Evolutionary conservation across 2,113 vertebrate species (phyloP).

Genomic region (Nicator chloris): DNA sequence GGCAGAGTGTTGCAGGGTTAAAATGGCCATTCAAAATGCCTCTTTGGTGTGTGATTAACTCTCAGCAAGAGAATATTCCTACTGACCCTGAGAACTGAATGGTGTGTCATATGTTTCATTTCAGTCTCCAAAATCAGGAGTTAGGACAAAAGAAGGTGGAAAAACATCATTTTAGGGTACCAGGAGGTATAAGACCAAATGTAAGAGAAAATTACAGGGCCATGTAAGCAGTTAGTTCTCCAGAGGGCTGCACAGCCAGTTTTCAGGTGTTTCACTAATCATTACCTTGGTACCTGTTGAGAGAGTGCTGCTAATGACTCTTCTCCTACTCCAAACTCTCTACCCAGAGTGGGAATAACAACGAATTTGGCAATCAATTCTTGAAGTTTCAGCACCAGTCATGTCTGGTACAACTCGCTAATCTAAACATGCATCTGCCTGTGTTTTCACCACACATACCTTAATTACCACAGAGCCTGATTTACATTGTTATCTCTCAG

Average conservation of each 20-base stretch:
- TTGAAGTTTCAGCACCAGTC: not conserved
- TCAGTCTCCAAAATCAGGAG: not conserved
- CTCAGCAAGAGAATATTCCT: not conserved
- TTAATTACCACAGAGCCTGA: conserved; percentile 10
- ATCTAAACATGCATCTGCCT: conserved; percentile 17
- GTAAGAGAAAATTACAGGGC: not conserved
- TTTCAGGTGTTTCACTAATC: not conserved
- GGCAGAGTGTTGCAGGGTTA: not conserved
- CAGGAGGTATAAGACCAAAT: not conserved
- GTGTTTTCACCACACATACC: conserved; percentile 7
- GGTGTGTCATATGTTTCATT: not conserved
- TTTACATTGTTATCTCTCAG: conserved; percentile 1
- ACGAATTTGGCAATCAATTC: not conserved
- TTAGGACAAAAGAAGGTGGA: not conserved
- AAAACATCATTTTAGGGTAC: not conserved
- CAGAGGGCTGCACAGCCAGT: not conserved
- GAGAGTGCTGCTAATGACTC: not conserved
- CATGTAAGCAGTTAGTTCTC: not conserved
- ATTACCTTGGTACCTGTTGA: not conserved
- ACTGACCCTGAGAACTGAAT: not conserved
- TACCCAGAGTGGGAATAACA: not conserved
- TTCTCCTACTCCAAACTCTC: not conserved
- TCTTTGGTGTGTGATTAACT: not conserved
- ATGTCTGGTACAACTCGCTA: not conserved
- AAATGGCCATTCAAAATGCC: not conserved